Evolutionary conservation across 1,140 invertebrate species (phyloP).

Genomic region (Hylaeus anthracinus): DNA sequence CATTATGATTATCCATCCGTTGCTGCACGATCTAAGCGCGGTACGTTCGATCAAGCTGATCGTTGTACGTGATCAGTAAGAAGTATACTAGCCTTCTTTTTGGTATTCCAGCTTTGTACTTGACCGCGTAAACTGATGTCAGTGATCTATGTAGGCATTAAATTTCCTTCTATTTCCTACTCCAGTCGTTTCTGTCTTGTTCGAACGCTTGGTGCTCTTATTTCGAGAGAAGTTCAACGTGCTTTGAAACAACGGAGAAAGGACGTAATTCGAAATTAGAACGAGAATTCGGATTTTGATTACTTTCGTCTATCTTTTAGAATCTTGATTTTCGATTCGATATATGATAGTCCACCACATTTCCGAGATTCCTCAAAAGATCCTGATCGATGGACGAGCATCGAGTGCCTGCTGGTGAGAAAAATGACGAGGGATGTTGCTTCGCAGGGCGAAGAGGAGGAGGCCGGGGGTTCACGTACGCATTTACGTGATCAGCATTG

Average conservation of each 20-base stretch:
- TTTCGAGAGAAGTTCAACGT: neutral
- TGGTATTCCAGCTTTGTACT: constrained; percentile 50
- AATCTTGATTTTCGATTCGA: constrained; percentile 24
- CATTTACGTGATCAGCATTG: constrained; percentile 76
- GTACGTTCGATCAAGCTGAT: constrained; percentile 60
- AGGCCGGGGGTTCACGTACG: constrained; percentile 62
- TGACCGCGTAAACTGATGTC: constrained; percentile 53
- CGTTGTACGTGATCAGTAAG: constrained; percentile 61
- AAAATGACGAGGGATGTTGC: constrained; percentile 60
- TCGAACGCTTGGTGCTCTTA: neutral
- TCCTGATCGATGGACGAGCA: constrained; percentile 58
- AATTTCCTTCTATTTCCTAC: constrained; percentile 16
- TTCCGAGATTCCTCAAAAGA: constrained; percentile 45
- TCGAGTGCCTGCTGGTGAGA: constrained; percentile 48
- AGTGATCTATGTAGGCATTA: constrained; percentile 21
- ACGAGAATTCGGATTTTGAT: no score
- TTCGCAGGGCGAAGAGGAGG: neutral
- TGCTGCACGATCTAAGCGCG: constrained; percentile 44
- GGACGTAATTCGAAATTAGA: neutral
- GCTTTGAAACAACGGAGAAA: neutral
- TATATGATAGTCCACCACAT: neutral
- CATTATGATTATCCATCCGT: constrained; percentile 63
- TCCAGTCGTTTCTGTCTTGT: neutral
- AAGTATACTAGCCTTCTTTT: constrained; percentile 38
- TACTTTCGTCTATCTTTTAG: no score